Evolutionary conservation across 2,113 vertebrate genomes (phyloP), one percentile per base, ranked within the genome.

Genomic region (Hyperoodon ampullatus): DNA sequence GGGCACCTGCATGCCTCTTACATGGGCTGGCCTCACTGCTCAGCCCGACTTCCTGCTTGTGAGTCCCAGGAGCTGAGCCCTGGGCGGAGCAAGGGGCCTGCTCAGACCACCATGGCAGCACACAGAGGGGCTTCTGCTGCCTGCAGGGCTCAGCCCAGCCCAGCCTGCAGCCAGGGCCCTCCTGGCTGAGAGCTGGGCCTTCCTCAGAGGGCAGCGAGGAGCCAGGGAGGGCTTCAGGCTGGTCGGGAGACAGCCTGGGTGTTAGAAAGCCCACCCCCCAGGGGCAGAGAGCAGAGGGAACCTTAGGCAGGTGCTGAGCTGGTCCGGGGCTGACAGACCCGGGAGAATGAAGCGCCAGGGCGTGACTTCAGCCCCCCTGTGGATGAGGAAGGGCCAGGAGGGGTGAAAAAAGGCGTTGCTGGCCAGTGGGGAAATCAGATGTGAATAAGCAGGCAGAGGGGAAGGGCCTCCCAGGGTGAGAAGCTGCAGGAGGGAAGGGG

Each of bases 1-100:
- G 83, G 88, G 90, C 70, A 30, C 88, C 93, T 19, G 5, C 33
- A 2, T 28, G 44, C 95, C 90, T 92, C 92, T 39, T n/a, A 63
- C 50, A 0, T 0, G 91, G 82, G 75, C 75, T 8, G 13, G 82
- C 50, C 77, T 2, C 4, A 7, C 77, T 16, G 18, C 63, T 35
- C 2, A 2, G 26, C 39, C 42, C 47, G 33, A 26, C 50, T 10
- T 35, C 53, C 75, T 55, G 75, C 60, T 77, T 1, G 1, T 33
- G 88, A 70, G 55, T 53, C 24, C 63, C 24, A 4, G 66, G 83
- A 5, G 15, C 77, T 8, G 26, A 42, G 90, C 24, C 44, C 84
- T 7, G 1, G 39, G 42, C 58, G 24, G 35, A 63, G 47, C 30
- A 8, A 42, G 61, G 60, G 14, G 44, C 75, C 86, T 5, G 28